Conservation (phyloP, 2,797 vertebrate species). For the Poecilia gillii region DNA sequence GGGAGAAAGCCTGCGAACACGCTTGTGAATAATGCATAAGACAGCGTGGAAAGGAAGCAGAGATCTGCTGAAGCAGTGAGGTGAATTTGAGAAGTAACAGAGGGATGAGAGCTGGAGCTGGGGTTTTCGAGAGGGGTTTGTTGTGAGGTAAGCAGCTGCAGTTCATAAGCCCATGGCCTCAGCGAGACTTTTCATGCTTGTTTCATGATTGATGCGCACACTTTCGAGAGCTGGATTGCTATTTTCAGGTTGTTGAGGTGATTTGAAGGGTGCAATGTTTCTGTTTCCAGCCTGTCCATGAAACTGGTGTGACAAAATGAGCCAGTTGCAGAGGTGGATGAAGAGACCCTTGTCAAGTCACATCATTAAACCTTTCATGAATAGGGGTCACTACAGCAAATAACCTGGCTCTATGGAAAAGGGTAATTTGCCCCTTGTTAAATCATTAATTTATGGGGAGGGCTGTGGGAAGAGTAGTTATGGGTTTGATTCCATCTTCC, state of each 20-base stretch:
- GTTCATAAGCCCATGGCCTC: slow-evolving; percentile 29
- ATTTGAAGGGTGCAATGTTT: background rate
- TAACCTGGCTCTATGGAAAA: background rate
- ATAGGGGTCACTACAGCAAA: background rate
- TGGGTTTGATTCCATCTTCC: background rate
- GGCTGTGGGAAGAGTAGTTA: background rate
- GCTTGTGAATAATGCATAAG: slow-evolving; percentile 74
- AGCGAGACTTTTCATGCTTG: background rate
- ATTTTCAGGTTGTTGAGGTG: slow-evolving; percentile 21
- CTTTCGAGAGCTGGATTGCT: background rate
- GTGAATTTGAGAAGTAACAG: slow-evolving; percentile 37
- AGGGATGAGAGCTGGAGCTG: slow-evolving; percentile 6
- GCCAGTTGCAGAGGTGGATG: background rate
- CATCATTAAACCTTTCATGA: background rate
- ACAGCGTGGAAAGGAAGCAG: slow-evolving; percentile 29
- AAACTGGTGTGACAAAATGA: background rate
- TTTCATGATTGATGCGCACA: slow-evolving; percentile 2
- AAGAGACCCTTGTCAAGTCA: background rate
- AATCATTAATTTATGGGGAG: background rate
- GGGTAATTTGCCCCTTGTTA: background rate
- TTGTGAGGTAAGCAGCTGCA: slow-evolving; percentile 8
- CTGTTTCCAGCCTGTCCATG: background rate
- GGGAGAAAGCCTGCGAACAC: slow-evolving; percentile 60
- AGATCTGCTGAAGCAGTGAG: slow-evolving; percentile 44
- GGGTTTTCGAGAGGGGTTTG: slow-evolving; percentile 16